phyloP scores from a whole-genome alignment of 2,797 vertebrate species.

The Salmo trutta region DNA sequence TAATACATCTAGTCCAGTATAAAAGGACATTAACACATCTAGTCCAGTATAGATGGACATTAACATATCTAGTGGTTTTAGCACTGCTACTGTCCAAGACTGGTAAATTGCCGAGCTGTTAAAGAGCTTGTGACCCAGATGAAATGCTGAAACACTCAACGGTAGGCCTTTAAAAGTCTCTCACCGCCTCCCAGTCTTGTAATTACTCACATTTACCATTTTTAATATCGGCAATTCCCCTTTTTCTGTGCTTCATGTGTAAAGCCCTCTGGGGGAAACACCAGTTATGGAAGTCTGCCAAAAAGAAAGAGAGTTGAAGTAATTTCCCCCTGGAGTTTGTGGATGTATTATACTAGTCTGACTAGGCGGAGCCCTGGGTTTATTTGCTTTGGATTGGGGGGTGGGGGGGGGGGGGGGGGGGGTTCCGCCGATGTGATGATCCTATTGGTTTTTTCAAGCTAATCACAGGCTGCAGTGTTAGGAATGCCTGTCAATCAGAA shows the following conservation, averaged over 20 bases:
- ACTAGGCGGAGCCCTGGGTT: conserved; percentile 43
- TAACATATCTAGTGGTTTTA: conserved; percentile 31
- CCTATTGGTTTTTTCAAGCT: not conserved
- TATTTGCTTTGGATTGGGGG: conserved; percentile 31
- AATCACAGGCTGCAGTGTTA: conserved; percentile 41
- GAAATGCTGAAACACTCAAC: conserved; percentile 20
- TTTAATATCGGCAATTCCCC: conserved; percentile 58
- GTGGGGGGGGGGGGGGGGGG: no score
- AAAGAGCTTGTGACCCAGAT: conserved; percentile 43
- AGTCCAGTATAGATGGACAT: not conserved
- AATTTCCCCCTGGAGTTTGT: conserved; percentile 62
- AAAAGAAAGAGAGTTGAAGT: conserved; percentile 49
- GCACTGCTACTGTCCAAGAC: conserved; percentile 35
- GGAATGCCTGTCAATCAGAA: conserved; percentile 44
- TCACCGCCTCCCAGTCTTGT: conserved; percentile 34
- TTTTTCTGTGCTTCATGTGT: conserved; percentile 59
- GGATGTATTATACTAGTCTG: conserved; percentile 52
- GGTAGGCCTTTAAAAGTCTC: conserved; percentile 51
- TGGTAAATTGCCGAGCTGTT: conserved; percentile 19
- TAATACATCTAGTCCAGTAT: no score
- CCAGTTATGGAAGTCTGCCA: conserved; percentile 61
- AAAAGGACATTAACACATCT: no score
- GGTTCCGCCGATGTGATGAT: conserved; percentile 15
- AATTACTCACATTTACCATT: conserved; percentile 54
- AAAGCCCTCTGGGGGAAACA: conserved; percentile 58